These are phyloP conservation scores for Gnatocerus cornutus DNA, from an alignment of 2,888 invertebrate species.

Conservation along the genomic window DNA sequence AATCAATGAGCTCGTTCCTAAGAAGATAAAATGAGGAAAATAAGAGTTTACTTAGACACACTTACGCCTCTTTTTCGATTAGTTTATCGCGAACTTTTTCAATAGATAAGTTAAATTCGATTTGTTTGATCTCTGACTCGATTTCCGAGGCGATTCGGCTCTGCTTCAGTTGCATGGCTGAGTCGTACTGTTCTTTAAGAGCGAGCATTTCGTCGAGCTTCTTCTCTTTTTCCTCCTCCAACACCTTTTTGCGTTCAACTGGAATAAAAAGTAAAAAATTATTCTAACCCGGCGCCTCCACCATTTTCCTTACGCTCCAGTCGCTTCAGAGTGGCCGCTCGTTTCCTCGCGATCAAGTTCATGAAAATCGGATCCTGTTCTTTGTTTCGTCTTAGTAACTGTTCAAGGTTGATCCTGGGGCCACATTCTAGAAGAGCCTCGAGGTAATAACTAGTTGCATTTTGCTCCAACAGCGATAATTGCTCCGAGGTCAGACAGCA, in stretches of 20 bases:
- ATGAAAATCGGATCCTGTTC: constrained; percentile 61
- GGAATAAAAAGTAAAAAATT: no score
- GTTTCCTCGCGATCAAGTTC: constrained; percentile 64
- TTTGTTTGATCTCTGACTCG: constrained; percentile 62
- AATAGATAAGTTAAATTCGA: constrained; percentile 61
- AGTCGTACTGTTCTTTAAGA: constrained; percentile 65
- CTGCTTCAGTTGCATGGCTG: constrained; percentile 63
- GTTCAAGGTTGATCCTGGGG: constrained; percentile 61
- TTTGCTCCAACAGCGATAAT: constrained; percentile 61
- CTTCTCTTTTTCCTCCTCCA: constrained; percentile 61
- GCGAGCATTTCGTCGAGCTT: constrained; percentile 62
- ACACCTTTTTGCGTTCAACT: constrained; percentile 65
- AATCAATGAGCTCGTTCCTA: constrained; percentile 76
- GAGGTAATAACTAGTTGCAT: constrained; percentile 64
- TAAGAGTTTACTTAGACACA: constrained; percentile 10
- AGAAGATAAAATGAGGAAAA: neutral
- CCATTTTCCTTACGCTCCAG: constrained; percentile 64
- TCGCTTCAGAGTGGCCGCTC: constrained; percentile 64
- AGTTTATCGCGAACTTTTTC: constrained; percentile 64
- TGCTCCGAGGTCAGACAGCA: constrained; percentile 67
- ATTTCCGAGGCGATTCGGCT: constrained; percentile 61
- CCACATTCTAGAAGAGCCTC: constrained; percentile 66
- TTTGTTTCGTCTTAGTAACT: constrained; percentile 56
- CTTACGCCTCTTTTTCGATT: constrained; percentile 68
- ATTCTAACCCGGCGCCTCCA: constrained; percentile 1